Evolutionary conservation across 2,888 invertebrate genomes (phyloP).

Genomic region (Philereme transversata): DNA sequence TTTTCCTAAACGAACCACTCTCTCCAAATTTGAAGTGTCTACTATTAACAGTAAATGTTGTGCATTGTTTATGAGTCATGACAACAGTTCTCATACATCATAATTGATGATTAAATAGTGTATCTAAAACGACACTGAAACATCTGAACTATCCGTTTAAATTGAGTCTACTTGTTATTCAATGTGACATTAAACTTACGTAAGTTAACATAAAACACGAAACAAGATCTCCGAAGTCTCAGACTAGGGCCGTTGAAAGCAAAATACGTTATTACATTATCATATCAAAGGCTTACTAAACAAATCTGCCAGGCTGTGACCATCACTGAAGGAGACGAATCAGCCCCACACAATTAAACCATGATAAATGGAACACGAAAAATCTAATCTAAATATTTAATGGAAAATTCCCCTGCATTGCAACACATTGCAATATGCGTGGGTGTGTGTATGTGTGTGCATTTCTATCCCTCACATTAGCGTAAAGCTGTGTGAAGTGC

Average conservation of each 20-base stretch:
- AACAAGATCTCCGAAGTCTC: conserved; percentile 18
- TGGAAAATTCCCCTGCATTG: conserved; percentile 77
- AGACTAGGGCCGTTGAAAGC: conserved; percentile 21
- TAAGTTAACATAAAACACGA: conserved; percentile 14
- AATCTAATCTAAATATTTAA: conserved; percentile 84
- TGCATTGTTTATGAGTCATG: no score
- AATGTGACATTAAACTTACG: conserved; percentile 1
- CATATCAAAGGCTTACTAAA: conserved; percentile 76
- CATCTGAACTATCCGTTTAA: background rate
- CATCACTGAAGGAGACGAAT: conserved; percentile 56
- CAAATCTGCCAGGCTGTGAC: conserved; percentile 59
- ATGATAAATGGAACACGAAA: conserved; percentile 82
- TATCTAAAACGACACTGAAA: no score
- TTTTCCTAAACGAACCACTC: no score
- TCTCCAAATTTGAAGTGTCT: no score
- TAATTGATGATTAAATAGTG: no score
- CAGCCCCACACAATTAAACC: conserved; percentile 77
- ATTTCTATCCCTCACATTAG: conserved; percentile 19
- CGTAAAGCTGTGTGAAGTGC: conserved; percentile 19
- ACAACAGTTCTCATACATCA: no score
- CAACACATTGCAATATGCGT: conserved; percentile 45
- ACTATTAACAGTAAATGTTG: no score
- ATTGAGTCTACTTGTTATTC: background rate
- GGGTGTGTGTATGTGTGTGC: conserved; percentile 29
- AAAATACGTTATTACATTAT: conserved; percentile 69